Conservation (phyloP, 2,113 vertebrate genomes). For the Callorhinus ursinus region DNA sequence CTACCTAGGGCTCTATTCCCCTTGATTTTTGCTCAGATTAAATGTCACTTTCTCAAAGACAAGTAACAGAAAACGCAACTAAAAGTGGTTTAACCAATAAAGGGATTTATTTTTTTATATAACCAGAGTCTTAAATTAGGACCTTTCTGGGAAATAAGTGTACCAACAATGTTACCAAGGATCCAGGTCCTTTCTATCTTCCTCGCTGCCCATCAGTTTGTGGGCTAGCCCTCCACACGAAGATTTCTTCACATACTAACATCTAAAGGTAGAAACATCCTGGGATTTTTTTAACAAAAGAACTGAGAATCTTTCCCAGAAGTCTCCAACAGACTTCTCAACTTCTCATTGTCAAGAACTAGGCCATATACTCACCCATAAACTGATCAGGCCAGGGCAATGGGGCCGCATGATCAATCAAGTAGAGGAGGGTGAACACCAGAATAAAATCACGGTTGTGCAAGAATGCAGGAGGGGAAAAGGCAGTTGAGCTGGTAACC, state of each 20-base stretch:
- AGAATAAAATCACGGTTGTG: neutral
- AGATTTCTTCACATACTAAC: neutral
- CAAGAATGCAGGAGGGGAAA: neutral
- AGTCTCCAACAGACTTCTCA: neutral
- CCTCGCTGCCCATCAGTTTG: neutral
- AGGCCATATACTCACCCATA: neutral
- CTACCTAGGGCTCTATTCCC: neutral
- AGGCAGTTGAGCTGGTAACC: neutral
- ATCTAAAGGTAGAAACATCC: neutral
- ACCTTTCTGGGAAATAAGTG: neutral
- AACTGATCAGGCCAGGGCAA: neutral
- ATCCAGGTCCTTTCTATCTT: neutral
- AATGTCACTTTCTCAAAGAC: slow-evolving; percentile 15
- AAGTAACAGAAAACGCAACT: neutral
- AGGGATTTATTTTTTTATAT: neutral
- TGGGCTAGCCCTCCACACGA: neutral
- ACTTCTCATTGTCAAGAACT: neutral
- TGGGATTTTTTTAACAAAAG: neutral
- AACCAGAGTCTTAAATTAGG: neutral
- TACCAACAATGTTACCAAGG: neutral
- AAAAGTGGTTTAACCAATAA: neutral
- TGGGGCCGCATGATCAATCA: neutral
- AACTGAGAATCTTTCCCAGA: neutral
- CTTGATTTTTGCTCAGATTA: neutral
- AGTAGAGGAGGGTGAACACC: neutral